Evolutionary conservation across 2,113 vertebrate genomes (phyloP).

Genomic region (Rhinichthys klamathensis): DNA sequence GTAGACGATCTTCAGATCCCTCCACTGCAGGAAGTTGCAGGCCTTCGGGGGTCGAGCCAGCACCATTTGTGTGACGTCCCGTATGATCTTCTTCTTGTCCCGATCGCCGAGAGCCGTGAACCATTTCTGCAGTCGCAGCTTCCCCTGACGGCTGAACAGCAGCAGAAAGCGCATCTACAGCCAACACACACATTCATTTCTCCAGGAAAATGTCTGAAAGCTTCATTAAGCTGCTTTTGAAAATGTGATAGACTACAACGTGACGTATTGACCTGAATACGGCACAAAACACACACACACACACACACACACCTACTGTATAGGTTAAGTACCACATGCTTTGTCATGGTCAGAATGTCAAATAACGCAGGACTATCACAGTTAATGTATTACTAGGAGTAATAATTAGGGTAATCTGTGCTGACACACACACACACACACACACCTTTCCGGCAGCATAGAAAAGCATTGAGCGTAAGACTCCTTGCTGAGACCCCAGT

Average conservation of each 20-base stretch:
- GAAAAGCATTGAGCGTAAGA: background rate
- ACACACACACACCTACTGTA: background rate
- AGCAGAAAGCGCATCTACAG: constrained; percentile 91
- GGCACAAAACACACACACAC: background rate
- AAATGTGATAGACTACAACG: background rate
- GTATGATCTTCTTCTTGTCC: constrained; percentile 90
- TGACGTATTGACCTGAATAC: background rate
- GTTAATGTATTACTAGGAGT: constrained; percentile 30
- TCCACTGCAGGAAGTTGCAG: constrained; percentile 95
- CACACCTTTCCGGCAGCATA: background rate
- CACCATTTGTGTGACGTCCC: constrained; percentile 88
- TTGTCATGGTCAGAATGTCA: background rate
- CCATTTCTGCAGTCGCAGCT: constrained; percentile 95
- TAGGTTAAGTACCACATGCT: background rate
- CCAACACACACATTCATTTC: background rate
- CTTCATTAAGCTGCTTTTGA: background rate
- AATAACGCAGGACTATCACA: background rate
- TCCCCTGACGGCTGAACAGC: constrained; percentile 97
- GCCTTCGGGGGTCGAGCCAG: constrained; percentile 84
- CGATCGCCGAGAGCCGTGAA: constrained; percentile 86
- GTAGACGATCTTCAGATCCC: constrained; percentile 95
- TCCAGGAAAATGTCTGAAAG: background rate
- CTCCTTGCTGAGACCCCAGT: background rate
- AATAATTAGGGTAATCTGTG: background rate
- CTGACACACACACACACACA: background rate